Evolutionary conservation across 1,140 invertebrate genomes (phyloP).

Genomic region (Camponotus vicinus): DNA sequence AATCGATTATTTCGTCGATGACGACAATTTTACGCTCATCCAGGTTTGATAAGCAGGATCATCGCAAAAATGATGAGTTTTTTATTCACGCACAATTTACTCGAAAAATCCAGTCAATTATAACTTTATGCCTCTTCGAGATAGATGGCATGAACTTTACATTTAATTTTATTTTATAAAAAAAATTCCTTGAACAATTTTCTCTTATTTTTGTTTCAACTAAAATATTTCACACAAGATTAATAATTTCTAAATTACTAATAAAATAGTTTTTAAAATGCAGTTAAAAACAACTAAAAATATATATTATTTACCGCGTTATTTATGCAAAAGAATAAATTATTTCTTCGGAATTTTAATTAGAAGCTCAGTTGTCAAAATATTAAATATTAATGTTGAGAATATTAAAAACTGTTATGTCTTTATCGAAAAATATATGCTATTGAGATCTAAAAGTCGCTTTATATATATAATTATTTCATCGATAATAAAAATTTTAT

Average conservation of each 20-base stretch:
- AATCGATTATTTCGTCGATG: constrained; percentile 13
- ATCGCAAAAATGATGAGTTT: neutral
- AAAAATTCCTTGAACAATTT: neutral
- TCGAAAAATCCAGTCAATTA: neutral
- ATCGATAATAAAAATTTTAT: too few species aligned
- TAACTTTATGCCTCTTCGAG: neutral
- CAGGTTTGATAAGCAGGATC: neutral
- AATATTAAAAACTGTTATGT: neutral
- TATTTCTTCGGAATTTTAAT: neutral
- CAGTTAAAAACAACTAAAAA: constrained; percentile 9
- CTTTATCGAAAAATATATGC: neutral
- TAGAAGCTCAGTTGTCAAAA: neutral
- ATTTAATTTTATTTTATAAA: neutral
- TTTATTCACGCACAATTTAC: neutral
- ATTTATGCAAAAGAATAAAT: neutral
- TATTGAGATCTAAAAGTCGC: neutral
- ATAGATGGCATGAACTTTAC: neutral
- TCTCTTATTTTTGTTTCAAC: neutral
- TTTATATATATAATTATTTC: neutral
- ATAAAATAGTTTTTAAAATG: neutral
- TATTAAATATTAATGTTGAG: neutral
- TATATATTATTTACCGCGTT: neutral
- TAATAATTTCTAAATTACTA: neutral
- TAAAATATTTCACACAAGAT: neutral
- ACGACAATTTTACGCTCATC: neutral